These are phyloP conservation scores for Drosophila villosipedis DNA, from an alignment of 2,888 invertebrate genomes.

Conservation along the genomic window DNA sequence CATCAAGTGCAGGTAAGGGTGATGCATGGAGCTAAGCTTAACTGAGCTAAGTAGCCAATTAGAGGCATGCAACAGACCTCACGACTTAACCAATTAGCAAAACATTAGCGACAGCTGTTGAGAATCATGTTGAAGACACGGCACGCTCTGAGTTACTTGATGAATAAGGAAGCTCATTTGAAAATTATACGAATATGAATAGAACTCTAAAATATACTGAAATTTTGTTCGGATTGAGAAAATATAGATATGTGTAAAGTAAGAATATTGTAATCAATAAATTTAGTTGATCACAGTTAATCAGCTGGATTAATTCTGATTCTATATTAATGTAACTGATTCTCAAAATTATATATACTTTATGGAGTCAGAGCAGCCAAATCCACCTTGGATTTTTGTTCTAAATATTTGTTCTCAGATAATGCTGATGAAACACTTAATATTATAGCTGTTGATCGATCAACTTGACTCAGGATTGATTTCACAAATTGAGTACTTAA, in stretches of 20 bases:
- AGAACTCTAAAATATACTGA: too few species aligned
- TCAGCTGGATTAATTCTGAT: too few species aligned
- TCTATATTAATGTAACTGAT: too few species aligned
- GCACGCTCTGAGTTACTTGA: neutral
- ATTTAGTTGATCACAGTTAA: too few species aligned
- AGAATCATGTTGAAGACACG: neutral
- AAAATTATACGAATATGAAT: neutral
- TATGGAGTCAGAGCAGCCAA: too few species aligned
- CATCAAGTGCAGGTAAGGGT: constrained; percentile 23
- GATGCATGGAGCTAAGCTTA: constrained; percentile 11
- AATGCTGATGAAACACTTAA: too few species aligned
- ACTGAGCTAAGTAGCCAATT: constrained; percentile 47
- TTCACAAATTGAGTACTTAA: neutral
- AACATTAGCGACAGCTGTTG: constrained; percentile 40
- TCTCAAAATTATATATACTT: too few species aligned
- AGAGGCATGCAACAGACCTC: constrained; percentile 45
- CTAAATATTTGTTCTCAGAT: too few species aligned
- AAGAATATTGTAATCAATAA: too few species aligned
- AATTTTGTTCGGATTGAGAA: too few species aligned
- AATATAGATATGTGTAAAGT: too few species aligned
- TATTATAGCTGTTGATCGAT: neutral
- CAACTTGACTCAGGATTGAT: neutral
- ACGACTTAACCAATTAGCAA: constrained; percentile 42
- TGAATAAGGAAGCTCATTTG: neutral
- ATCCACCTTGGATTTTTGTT: too few species aligned